Evolutionary conservation across 2,888 invertebrate genomes (phyloP), one percentile per base, ranked within the genome.

Genomic region (Pammene aurita): DNA sequence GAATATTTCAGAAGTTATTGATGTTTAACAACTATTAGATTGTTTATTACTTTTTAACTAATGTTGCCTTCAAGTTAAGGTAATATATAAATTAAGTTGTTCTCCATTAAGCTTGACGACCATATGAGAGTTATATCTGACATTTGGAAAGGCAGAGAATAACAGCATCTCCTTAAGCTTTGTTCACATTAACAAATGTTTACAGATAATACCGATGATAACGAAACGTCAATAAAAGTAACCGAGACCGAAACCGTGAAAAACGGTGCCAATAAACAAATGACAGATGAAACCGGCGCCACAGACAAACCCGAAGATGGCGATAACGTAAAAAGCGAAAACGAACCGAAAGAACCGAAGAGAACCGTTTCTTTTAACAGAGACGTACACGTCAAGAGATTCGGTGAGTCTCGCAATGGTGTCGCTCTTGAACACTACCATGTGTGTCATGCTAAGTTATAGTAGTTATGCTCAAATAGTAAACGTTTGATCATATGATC

Each of bases 301-400:
- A 84, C 85, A 81, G 85, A 86, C 74, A 86, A 80, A 81, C 84
- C 84, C 82, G 83, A 85, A 83, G 89, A 89, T 83, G 89, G 87
- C 84, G 87, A 86, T 81, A 84, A 86, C 77, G 81, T 88, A 86
- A 70, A 64, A 66, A 38, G 26, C 61, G 76, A 77, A 74, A 79
- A 73, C 73, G 88, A 84, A 81, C 80, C 85, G 84, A 90, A 90
- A 86, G 89, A 93, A 87, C 83, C 89, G 80, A 89, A 88, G 87
- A 88, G 95, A 94, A 89, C 96, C 93, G 97, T 97, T 81, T 97
- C 97, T 87, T 97, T 97, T 94, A 97, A 97, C 94, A 94, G 96
- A 90, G 97, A 97, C 94, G 97, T 97, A 83, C 96, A 96, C 93
- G 96, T 97, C 85, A 97, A 97, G 92, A 94, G 97, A 93, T 97